Evolutionary conservation across 2,888 invertebrate genomes (phyloP).

Genomic region (Dolomedes plantarius): DNA sequence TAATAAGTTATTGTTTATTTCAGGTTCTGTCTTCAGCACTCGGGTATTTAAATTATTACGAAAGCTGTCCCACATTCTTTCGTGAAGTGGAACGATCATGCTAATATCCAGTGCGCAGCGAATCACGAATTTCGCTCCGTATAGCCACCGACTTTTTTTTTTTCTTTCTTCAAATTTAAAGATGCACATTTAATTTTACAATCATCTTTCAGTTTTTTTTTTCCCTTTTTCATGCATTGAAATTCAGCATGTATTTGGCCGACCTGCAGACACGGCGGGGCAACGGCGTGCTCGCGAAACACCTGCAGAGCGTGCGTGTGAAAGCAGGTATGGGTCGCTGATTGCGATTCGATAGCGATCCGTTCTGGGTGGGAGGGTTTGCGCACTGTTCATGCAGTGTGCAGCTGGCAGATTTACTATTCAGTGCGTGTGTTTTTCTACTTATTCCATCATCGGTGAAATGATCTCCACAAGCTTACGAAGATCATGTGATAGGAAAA

Average conservation of each 20-base stretch:
- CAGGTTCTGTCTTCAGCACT: too few relatives aligned
- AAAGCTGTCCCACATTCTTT: background rate
- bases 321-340: background rate
- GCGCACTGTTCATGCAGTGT: conserved; percentile 1
- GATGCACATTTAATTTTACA: background rate
- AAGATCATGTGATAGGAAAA: too few relatives aligned
- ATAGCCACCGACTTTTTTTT: background rate
- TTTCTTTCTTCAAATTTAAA: background rate
- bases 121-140: background rate
- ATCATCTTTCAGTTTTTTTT: background rate
- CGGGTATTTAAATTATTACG: too few relatives aligned
- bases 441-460: too few relatives aligned
- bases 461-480: too few relatives aligned
- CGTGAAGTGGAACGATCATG: background rate
- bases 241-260: background rate
- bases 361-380: conserved; percentile 47
- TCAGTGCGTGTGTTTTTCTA: too few relatives aligned
- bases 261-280: conserved; percentile 60
- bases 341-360: conserved; percentile 24
- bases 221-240: background rate
- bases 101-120: background rate
- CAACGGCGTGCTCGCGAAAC: conserved; percentile 42
- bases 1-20: too few relatives aligned
- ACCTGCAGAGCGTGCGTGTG: conserved; percentile 58
- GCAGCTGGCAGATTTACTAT: conserved; percentile 26